Evolutionary conservation across 2,113 vertebrate genomes (phyloP).

Genomic region (Picathartes gymnocephalus): DNA sequence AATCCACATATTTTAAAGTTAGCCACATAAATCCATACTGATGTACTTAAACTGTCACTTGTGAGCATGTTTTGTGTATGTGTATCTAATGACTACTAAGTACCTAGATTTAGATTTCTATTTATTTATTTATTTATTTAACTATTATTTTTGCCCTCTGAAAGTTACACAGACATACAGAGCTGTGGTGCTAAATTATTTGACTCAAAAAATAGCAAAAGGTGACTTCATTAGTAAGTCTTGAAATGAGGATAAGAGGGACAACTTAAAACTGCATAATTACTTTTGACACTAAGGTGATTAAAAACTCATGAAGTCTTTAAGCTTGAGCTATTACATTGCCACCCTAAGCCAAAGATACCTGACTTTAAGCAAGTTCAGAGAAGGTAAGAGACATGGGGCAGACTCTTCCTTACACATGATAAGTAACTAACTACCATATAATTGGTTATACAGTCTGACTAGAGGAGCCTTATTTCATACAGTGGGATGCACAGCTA

Average conservation of each 20-base stretch:
- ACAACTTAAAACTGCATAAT: slow-evolving; percentile 18
- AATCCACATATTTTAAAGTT: neutral
- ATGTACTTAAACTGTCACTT: neutral
- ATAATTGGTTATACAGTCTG: neutral
- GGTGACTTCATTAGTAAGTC: neutral
- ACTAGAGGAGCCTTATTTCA: neutral
- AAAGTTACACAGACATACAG: neutral
- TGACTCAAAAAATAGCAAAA: neutral
- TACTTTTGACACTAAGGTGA: slow-evolving; percentile 46
- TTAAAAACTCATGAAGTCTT: slow-evolving; percentile 39
- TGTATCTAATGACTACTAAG: neutral
- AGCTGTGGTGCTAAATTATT: neutral
- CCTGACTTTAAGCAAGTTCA: slow-evolving; percentile 57
- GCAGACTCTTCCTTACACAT: neutral
- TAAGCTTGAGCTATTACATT: slow-evolving; percentile 42
- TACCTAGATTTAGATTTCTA: neutral
- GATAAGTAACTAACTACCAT: neutral
- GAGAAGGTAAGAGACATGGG: slow-evolving; percentile 21
- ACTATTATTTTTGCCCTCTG: neutral
- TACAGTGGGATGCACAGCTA: neutral
- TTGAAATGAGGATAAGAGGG: slow-evolving; percentile 2
- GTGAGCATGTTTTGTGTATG: neutral
- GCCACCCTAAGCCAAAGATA: slow-evolving; percentile 44
- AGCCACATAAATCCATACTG: neutral
- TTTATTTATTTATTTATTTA: too few relatives aligned